Evolutionary conservation across 2,797 vertebrate genomes (phyloP).

Genomic region (Enteromius treurensis): DNA sequence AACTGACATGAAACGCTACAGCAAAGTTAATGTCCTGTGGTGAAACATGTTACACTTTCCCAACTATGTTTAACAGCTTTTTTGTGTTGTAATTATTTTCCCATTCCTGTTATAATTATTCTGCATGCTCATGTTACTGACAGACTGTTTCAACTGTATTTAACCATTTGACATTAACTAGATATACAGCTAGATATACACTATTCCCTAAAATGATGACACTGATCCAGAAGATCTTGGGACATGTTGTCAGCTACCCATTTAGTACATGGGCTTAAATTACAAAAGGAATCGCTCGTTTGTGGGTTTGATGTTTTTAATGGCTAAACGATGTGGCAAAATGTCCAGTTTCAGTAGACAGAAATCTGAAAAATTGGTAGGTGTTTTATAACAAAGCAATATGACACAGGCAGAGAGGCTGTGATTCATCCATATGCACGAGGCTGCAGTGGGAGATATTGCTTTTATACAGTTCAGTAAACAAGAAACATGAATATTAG

Average conservation of each 20-base stretch:
- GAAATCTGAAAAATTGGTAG: background rate
- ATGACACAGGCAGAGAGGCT: background rate
- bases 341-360: background rate
- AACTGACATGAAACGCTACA: background rate
- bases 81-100: background rate
- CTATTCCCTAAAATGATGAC: background rate
- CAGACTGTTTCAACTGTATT: background rate
- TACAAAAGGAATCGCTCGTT: background rate
- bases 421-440: background rate
- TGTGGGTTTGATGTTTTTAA: background rate
- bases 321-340: background rate
- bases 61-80: background rate
- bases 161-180: constrained; percentile 1
- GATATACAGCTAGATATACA: background rate
- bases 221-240: background rate
- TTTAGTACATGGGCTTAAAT: background rate
- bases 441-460: background rate
- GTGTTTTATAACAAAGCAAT: background rate
- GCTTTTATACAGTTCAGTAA: background rate
- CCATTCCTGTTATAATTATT: constrained; percentile 3
- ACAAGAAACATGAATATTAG: constrained; percentile 3
- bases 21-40: background rate
- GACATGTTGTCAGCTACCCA: background rate
- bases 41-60: background rate
- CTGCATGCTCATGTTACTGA: constrained; percentile 7